Conservation (phyloP, 1,140 invertebrate genomes). For the Saccostrea cuccullata region DNA sequence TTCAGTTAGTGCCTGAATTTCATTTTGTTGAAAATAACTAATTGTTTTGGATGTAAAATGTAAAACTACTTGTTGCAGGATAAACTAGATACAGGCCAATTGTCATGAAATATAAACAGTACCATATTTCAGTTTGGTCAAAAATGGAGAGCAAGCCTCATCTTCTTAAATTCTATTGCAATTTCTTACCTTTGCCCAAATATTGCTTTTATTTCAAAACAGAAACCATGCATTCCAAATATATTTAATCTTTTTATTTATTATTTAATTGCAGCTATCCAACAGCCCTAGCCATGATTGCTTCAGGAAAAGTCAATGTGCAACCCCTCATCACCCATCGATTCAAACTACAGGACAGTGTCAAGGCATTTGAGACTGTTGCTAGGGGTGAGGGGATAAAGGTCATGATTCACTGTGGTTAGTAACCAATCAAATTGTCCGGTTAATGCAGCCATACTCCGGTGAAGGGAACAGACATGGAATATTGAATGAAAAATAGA, state of each 20-base stretch:
- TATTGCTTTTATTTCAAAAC: too few species aligned
- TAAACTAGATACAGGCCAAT: too few species aligned
- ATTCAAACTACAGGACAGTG: slow-evolving; percentile 90
- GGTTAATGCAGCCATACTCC: neutral
- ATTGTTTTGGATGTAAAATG: too few species aligned
- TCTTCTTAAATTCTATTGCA: too few species aligned
- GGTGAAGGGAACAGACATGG: slow-evolving; percentile 5
- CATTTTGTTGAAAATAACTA: too few species aligned
- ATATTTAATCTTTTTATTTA: neutral
- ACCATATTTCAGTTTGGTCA: too few species aligned
- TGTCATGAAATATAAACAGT: too few species aligned
- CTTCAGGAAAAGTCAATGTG: slow-evolving; percentile 90
- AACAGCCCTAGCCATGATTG: slow-evolving; percentile 89
- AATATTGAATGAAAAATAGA: neutral
- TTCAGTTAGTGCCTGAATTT: too few species aligned
- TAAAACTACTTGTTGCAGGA: too few species aligned
- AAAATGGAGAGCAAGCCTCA: too few species aligned
- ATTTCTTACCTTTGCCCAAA: too few species aligned
- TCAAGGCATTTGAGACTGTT: slow-evolving; percentile 89
- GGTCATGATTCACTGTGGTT: slow-evolving; percentile 91
- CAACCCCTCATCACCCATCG: slow-evolving; percentile 95
- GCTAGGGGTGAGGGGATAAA: slow-evolving; percentile 86
- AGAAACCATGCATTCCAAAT: too few species aligned
- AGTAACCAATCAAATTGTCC: slow-evolving; percentile 27
- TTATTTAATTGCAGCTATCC: slow-evolving; percentile 84